Evolutionary conservation across 2,113 vertebrate genomes (phyloP), one percentile per base, ranked within the genome.

Genomic region (Myodes glareolus): DNA sequence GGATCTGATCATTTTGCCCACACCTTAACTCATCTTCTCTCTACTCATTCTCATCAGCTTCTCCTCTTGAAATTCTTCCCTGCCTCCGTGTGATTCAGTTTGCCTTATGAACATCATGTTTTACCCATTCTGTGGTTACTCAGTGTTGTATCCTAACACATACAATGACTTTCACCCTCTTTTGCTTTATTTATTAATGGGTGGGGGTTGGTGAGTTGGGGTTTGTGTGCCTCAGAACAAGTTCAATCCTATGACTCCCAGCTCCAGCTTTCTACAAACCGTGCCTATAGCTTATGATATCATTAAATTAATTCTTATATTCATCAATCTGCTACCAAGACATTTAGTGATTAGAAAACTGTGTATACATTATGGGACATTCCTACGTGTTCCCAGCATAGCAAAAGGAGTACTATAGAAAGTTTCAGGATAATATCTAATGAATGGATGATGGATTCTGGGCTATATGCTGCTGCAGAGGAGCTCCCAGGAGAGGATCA

Each of bases 161-260:
- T 10, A 29, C 5, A 77, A 78, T 39, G 0, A 0, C 9, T 12
- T 63, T 68, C 7, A 16, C 4, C 29, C 25, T 2, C 0, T 36
- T 45, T 90, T 68, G 16, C 7, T 70, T 52, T 52, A 17, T n/a
- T 10, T 68, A 47, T 86, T 23, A 86, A 47, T 23, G 29, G 67
- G 17, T 31, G 39, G 6, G 14, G 1, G 14, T 63, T 29, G 42
- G 5, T 67, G 16, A 33, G 27, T 63, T 29, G 23, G 17, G 5
- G 6, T 67, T 10, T 47, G 9, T 36, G 10, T 0, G 33, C 17
- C 16, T 86, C 9, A 47, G 42, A 29, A 23, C 2, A 13, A 67
- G 29, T 23, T 9, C 31, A 36, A 1, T 7, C 19, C 16, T 77
- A 3, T 77, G 7, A 82, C 36, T 19, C 5, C 47, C 31, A 3